Percentiles rank a stretch among this genome's conserved stretches.
Conservation (phyloP, 2,113 vertebrate species). For the Heliornis fulica region DNA sequence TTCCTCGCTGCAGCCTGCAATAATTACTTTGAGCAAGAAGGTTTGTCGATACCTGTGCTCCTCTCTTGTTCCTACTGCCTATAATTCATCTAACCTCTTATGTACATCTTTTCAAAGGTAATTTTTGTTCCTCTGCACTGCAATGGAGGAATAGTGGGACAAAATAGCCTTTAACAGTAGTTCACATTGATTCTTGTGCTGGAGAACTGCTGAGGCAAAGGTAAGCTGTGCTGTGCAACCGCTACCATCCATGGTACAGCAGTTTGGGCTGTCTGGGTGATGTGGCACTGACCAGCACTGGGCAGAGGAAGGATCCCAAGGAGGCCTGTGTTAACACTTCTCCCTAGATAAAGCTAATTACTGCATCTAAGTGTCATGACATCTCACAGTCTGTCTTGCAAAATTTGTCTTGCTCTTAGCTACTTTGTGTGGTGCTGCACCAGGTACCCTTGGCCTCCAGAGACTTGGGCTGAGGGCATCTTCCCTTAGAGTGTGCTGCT, state of each 20-base stretch:
- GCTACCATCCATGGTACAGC: background rate
- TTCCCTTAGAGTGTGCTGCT: background rate
- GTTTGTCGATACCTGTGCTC: background rate
- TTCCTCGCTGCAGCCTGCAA: background rate
- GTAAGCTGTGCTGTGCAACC: background rate
- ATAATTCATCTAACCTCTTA: background rate
- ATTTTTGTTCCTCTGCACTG: background rate
- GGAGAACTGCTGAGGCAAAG: background rate
- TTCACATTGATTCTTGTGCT: background rate
- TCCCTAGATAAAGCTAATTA: fast-evolving
- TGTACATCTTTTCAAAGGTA: background rate
- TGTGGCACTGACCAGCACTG: background rate
- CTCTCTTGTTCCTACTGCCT: background rate
- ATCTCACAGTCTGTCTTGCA: background rate
- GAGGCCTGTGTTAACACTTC: background rate
- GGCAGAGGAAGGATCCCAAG: background rate
- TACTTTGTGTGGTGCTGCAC: background rate
- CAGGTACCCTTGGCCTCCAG: background rate
- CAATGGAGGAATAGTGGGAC: background rate
- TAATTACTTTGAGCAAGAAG: background rate
- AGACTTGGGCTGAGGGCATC: background rate
- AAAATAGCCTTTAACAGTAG: background rate
- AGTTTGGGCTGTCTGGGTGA: background rate
- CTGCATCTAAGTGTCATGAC: background rate
- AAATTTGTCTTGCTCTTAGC: background rate